phyloP scores from a whole-genome alignment of 2,113 vertebrate species.

The Electrona antarctica region DNA sequence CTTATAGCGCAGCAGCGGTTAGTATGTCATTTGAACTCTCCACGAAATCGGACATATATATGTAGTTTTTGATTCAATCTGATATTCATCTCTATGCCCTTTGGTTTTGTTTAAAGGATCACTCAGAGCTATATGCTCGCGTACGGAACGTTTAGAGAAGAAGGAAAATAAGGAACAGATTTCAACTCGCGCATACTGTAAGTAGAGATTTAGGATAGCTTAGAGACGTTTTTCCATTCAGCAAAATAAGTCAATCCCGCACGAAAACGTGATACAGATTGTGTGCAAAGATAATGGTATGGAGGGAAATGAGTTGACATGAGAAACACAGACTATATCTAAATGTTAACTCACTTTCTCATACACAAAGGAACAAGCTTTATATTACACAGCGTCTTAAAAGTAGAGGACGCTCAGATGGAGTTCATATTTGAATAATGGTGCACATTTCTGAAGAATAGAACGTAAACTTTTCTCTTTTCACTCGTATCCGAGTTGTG shows the following conservation, averaged over 20 bases:
- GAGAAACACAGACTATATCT: not conserved
- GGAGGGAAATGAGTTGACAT: not conserved
- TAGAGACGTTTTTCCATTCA: not conserved
- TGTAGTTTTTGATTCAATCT: not conserved
- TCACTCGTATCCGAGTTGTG: not conserved
- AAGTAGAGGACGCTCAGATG: not conserved
- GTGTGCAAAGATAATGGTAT: not conserved
- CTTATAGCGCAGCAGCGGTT: not conserved
- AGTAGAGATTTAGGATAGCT: not conserved
- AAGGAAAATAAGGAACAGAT: slow-evolving; percentile 11
- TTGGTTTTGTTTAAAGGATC: slow-evolving; percentile 17
- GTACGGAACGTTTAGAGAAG: not conserved
- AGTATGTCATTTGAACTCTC: not conserved
- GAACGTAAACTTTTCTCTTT: not conserved
- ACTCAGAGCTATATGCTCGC: not conserved
- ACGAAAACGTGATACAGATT: not conserved
- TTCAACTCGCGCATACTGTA: not conserved
- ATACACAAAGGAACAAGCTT: not conserved
- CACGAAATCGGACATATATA: not conserved
- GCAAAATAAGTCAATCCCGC: not conserved
- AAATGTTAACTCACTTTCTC: not conserved
- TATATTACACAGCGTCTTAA: slow-evolving; percentile 8
- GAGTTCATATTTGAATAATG: slow-evolving; percentile 2
- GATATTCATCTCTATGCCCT: slow-evolving; percentile 7
- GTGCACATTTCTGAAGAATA: slow-evolving; percentile 6